Conservation (phyloP, 2,797 vertebrate genomes). For the Clarias laeviceps region DNA sequence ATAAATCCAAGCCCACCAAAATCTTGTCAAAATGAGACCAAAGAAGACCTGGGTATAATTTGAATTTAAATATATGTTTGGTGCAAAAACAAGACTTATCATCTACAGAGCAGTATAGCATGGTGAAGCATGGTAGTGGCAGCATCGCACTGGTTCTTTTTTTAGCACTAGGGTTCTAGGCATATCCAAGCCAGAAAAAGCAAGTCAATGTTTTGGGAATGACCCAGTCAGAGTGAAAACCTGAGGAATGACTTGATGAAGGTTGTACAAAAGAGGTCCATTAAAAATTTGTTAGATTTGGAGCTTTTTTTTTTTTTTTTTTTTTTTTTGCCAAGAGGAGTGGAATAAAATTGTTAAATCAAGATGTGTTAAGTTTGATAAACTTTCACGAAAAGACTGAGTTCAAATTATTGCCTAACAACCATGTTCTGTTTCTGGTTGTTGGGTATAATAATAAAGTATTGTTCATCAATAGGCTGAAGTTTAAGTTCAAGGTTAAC, state of each 20-base stretch:
- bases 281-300: neutral
- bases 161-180: neutral
- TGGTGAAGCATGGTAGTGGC: neutral
- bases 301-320: neutral
- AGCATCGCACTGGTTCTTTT: neutral
- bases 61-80: neutral
- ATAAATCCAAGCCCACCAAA: neutral
- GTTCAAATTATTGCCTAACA: too few relatives aligned
- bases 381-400: neutral
- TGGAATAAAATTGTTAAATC: neutral
- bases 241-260: neutral
- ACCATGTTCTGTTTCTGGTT: too few relatives aligned
- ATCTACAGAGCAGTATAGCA: neutral
- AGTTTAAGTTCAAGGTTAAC: neutral
- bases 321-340: neutral
- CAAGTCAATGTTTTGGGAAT: neutral
- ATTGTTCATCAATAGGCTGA: neutral
- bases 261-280: neutral
- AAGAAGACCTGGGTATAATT: neutral
- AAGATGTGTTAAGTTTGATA: slow-evolving; percentile 1
- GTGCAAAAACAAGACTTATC: neutral
- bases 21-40: neutral
- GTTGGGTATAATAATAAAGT: too few relatives aligned
- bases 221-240: neutral
- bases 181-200: neutral